Conservation (phyloP, 2,113 vertebrate species). For the Myocastor coypus region DNA sequence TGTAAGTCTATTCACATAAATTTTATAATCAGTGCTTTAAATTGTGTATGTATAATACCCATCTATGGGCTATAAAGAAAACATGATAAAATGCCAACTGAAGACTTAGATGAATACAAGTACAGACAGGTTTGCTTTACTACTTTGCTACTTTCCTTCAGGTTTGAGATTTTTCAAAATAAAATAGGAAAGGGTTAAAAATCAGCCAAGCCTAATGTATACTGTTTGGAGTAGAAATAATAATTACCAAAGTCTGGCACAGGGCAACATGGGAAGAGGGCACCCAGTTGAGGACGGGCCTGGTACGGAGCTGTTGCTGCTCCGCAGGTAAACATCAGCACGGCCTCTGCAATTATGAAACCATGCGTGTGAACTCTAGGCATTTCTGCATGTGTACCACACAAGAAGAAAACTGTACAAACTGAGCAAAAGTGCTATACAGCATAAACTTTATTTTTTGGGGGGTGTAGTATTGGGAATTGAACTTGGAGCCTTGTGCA, state of each 20-base stretch:
- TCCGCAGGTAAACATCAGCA: not conserved
- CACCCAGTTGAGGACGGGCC: not conserved
- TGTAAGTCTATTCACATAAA: not conserved
- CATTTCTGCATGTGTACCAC: not conserved
- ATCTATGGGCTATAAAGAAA: not conserved
- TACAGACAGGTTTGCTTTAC: not conserved
- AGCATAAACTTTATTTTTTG: too few relatives aligned
- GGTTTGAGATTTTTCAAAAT: slow-evolving; percentile 27
- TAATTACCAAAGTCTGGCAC: not conserved
- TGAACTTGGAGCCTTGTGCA: too few relatives aligned
- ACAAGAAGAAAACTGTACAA: not conserved
- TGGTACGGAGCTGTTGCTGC: not conserved
- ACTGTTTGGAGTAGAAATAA: not conserved
- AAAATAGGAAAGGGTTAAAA: not conserved
- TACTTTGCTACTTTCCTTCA: not conserved
- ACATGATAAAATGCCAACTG: not conserved
- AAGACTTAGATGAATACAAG: not conserved
- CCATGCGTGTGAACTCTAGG: not conserved
- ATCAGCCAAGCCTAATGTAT: not conserved
- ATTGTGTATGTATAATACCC: not conserved
- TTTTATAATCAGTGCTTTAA: slow-evolving; percentile 24
- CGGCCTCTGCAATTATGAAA: slow-evolving; percentile 11
- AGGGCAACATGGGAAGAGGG: not conserved
- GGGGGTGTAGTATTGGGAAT: too few relatives aligned
- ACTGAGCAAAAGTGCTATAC: not conserved